phyloP scores from a whole-genome alignment of 1,140 invertebrate species.

The Hylaeus anthracinus region DNA sequence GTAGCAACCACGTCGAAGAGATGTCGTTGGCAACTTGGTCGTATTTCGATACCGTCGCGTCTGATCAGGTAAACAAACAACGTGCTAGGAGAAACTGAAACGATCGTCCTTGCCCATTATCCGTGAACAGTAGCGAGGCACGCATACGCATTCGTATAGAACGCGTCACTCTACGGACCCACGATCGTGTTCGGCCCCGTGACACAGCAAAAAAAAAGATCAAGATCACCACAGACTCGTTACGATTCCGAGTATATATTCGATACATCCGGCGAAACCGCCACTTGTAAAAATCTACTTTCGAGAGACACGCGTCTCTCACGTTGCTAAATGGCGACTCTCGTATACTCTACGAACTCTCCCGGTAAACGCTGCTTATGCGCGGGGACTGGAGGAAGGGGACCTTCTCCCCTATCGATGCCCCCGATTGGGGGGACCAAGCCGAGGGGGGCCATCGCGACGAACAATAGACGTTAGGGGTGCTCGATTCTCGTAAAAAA shows the following conservation, averaged over 20 bases:
- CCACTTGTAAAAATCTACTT: neutral
- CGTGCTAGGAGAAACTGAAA: slow-evolving; percentile 36
- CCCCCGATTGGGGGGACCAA: slow-evolving; percentile 50
- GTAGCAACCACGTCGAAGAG: neutral
- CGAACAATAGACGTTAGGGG: neutral
- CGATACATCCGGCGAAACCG: neutral
- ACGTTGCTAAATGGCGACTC: slow-evolving; percentile 55
- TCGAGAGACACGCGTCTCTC: slow-evolving; percentile 42
- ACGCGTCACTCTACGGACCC: slow-evolving; percentile 19
- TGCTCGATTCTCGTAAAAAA: too few species aligned
- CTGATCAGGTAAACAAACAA: slow-evolving; percentile 43
- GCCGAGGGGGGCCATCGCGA: slow-evolving; percentile 1
- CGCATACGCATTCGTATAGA: neutral
- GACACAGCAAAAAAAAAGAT: slow-evolving; percentile 58
- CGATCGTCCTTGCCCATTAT: slow-evolving; percentile 51
- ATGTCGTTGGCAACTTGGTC: neutral
- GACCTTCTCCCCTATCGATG: slow-evolving; percentile 59
- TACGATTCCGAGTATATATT: slow-evolving; percentile 11
- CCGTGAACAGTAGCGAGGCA: slow-evolving; percentile 16
- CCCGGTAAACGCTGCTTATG: slow-evolving; percentile 51
- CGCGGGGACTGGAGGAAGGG: slow-evolving; percentile 43
- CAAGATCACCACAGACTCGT: slow-evolving; percentile 23
- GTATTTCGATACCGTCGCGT: neutral
- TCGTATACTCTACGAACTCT: slow-evolving; percentile 54
- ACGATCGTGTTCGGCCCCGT: slow-evolving; percentile 42